These are phyloP conservation scores for Vandiemenella viatica DNA, from an alignment of 2,888 invertebrate species.

Conservation along the genomic window DNA sequence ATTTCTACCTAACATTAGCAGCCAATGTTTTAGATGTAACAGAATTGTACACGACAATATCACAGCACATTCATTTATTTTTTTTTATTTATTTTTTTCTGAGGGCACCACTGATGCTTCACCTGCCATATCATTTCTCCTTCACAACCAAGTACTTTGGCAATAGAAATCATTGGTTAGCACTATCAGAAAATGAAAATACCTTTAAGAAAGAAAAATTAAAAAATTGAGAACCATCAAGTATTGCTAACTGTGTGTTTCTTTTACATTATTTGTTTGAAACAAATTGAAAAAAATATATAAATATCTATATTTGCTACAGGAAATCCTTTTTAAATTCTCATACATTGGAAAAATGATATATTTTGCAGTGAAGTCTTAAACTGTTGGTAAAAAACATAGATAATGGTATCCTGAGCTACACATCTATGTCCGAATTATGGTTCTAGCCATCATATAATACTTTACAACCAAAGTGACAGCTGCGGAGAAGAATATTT, in stretches of 20 bases:
- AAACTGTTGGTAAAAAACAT: conserved; percentile 6
- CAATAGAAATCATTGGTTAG: neutral
- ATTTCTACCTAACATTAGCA: conserved; percentile 12
- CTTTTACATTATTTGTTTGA: no score
- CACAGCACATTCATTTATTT: conserved; percentile 18
- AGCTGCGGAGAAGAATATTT: conserved; percentile 10
- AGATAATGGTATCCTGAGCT: conserved; percentile 16
- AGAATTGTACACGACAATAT: conserved; percentile 17
- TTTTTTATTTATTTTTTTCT: conserved; percentile 4
- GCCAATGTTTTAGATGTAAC: conserved; percentile 14
- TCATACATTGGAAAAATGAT: neutral
- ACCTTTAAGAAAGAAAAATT: no score
- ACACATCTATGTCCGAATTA: conserved; percentile 12
- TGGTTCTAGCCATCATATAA: no score
- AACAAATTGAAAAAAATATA: no score
- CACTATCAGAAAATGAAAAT: no score
- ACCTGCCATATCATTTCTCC: conserved; percentile 10
- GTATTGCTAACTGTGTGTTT: no score
- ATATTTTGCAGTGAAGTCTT: neutral
- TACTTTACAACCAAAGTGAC: conserved; percentile 11
- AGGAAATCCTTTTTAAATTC: neutral
- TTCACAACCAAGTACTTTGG: conserved; percentile 10
- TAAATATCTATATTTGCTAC: neutral
- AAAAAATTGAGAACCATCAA: no score
- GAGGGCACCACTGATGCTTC: conserved; percentile 10